A percentile compares a stretch with the other conserved stretches of the same genome.
Evolutionary conservation across 2,113 vertebrate genomes (phyloP).

Genomic region (Cricetomys ansorgei): DNA sequence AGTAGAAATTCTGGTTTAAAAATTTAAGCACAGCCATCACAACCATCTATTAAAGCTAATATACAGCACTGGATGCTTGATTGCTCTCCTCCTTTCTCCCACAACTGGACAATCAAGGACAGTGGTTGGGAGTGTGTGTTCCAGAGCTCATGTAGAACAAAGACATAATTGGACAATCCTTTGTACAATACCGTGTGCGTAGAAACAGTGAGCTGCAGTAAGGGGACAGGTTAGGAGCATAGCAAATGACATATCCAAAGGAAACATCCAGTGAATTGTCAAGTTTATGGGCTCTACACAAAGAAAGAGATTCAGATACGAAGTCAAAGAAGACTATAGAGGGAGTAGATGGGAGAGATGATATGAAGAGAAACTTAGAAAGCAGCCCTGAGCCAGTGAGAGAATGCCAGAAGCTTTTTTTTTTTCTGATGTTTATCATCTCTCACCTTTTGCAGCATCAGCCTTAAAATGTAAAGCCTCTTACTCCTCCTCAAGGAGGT

Average conservation of each 20-base stretch:
- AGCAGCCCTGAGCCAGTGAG: not conserved
- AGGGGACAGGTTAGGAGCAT: not conserved
- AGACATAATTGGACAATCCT: not conserved
- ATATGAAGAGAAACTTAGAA: not conserved
- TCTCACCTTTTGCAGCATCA: constrained; percentile 5
- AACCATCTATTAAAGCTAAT: constrained; percentile 20
- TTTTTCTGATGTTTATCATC: not conserved
- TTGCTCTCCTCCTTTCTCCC: not conserved
- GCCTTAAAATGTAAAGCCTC: not conserved
- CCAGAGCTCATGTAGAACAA: not conserved
- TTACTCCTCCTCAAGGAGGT: not conserved
- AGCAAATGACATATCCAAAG: not conserved
- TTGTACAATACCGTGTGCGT: not conserved
- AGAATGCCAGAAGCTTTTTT: not conserved
- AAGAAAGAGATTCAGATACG: not conserved
- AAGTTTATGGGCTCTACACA: not conserved
- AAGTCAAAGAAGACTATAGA: not conserved
- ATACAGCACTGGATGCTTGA: not conserved
- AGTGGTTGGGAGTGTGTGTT: not conserved
- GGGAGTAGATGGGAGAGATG: not conserved
- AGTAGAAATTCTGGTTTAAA: not conserved
- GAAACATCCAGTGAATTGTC: not conserved
- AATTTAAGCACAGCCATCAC: not conserved
- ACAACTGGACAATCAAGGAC: not conserved
- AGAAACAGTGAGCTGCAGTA: not conserved